Evolutionary conservation across 2,797 vertebrate species (phyloP), one percentile per base, ranked within the genome.

Genomic region (Orientallactaga sibirica): DNA sequence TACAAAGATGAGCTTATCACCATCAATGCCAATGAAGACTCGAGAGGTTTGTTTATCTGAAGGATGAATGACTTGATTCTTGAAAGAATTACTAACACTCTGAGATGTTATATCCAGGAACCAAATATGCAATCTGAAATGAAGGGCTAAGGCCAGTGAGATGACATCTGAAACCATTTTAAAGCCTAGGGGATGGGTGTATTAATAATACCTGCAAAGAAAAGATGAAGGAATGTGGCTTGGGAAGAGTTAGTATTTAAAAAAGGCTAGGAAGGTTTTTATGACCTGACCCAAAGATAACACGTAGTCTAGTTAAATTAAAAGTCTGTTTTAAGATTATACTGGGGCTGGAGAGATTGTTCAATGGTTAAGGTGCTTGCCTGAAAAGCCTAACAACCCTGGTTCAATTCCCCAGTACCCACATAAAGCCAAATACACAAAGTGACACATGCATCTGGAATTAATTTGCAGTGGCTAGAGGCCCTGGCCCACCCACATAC

Each of bases 311-410:
- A 48, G 48, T 7, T 7, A 48, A 48, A 48, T 68, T 87, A 94
- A 87, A 85, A 87, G 61, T 58, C 43, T 71, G 83, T 58, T 80
- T 94, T 48, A 93, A 93, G 27, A 77, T 64, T 87, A 87, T 14
- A 52, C 5, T 37, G 55, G 20, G 55, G 20, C n/a, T 33, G 19
- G 19, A n/a, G 11, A 62, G 76, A 61, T 61, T 55, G 76, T 2
- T 5, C n/a, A 14, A 55, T 20, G 58, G n/a, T 9, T 19, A 61
- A 22, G 3, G 55, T 18, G 20, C 77, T 78, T 37, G n/a, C 55
- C 58, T 29, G 5, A 14, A 58, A 20, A 33, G 77, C 19, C n/a
- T 61, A 11, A 79, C 12, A 18, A 61, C 29, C n/a, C 12, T 19
- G 22, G 22, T 79, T n/a, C 18, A 11, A 12, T 61, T 58, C 55